Conservation (phyloP, 2,113 vertebrate genomes). For the Xiphophorus maculatus region DNA sequence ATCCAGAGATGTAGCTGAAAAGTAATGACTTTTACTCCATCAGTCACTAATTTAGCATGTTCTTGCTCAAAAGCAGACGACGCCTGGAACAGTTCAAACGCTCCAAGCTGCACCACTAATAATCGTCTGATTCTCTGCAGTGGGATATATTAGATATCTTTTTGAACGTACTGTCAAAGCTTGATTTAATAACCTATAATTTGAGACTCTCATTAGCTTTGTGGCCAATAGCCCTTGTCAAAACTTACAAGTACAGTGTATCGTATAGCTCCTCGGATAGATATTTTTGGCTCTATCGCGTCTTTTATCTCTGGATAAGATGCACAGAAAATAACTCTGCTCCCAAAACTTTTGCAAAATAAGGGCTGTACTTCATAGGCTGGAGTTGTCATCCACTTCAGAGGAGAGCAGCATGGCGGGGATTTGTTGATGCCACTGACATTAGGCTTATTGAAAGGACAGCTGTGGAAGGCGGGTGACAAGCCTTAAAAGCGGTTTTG, state of each 20-base stretch:
- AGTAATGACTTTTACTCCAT: constrained; percentile 53
- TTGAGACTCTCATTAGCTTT: constrained; percentile 51
- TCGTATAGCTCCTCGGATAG: constrained; percentile 45
- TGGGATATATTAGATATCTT: constrained; percentile 48
- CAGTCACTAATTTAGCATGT: constrained; percentile 56
- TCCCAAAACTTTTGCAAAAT: constrained; percentile 43
- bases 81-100: constrained; percentile 31
- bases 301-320: constrained; percentile 43
- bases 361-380: constrained; percentile 42
- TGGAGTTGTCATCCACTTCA: constrained; percentile 54
- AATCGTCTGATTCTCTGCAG: constrained; percentile 47
- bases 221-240: constrained; percentile 42
- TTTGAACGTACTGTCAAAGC: constrained; percentile 58
- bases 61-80: constrained; percentile 39
- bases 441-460: constrained; percentile 72
- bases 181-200: constrained; percentile 64
- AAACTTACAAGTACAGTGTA: constrained; percentile 11
- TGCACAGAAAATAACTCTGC: constrained; percentile 1
- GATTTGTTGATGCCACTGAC: constrained; percentile 64
- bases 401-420: constrained; percentile 41
- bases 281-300: constrained; percentile 6
- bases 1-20: constrained; percentile 50
- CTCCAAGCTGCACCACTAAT: constrained; percentile 55
- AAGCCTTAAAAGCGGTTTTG: constrained; percentile 63
- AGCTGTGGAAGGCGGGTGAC: constrained; percentile 69